These are phyloP conservation scores for Asobara japonica DNA, from an alignment of 1,140 invertebrate species.

Conservation along the genomic window DNA sequence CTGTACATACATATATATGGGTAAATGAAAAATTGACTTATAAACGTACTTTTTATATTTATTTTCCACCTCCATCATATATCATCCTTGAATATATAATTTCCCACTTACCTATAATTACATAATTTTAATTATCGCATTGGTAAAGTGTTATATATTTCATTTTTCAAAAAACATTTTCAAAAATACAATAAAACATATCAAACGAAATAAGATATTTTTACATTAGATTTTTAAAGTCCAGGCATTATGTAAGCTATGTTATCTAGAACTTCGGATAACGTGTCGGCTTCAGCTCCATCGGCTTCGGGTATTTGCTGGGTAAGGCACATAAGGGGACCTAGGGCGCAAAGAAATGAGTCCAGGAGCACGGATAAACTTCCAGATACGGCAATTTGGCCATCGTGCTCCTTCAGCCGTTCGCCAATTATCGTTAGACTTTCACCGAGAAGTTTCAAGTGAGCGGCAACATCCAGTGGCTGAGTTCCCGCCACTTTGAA, in stretches of 20 bases:
- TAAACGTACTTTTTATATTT: too few relatives aligned
- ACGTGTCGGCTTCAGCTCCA: constrained; percentile 75
- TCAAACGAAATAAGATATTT: background rate
- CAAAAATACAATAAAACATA: background rate
- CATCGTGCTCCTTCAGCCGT: constrained; percentile 91
- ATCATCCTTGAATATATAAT: too few relatives aligned
- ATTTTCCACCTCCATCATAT: too few relatives aligned
- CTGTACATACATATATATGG: too few relatives aligned
- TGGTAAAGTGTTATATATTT: background rate
- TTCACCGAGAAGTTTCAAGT: constrained; percentile 91
- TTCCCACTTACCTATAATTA: too few relatives aligned
- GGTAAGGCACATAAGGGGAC: constrained; percentile 88
- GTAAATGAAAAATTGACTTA: too few relatives aligned
- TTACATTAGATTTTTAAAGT: constrained; percentile 69
- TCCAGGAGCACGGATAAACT: constrained; percentile 94
- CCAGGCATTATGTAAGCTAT: constrained; percentile 98
- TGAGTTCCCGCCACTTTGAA: constrained; percentile 81
- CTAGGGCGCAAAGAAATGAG: constrained; percentile 91
- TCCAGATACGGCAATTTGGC: constrained; percentile 93
- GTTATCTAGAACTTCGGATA: constrained; percentile 88
- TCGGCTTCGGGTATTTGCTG: constrained; percentile 82
- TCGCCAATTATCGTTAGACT: constrained; percentile 93
- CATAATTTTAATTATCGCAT: too few relatives aligned
- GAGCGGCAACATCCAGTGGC: constrained; percentile 91
- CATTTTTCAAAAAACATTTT: background rate